These are phyloP conservation scores for Cygnus olor DNA, from an alignment of 2,797 vertebrate genomes.

Conservation along the genomic window DNA sequence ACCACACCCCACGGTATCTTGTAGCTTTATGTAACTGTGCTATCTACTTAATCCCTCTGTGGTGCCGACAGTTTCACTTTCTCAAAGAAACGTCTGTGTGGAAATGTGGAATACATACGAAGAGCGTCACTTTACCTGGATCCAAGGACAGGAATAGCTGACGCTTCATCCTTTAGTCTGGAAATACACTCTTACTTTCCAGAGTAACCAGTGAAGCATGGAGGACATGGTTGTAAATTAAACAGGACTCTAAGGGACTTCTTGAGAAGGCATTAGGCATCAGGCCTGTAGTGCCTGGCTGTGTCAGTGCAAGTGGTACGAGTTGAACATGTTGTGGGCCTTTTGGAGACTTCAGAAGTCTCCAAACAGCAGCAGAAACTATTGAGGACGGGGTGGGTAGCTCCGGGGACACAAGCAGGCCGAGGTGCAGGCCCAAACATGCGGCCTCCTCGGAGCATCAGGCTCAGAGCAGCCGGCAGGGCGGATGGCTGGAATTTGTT, in stretches of 20 bases:
- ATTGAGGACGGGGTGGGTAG: background rate
- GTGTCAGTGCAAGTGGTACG: background rate
- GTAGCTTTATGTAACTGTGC: background rate
- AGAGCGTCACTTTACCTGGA: background rate
- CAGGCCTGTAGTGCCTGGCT: background rate
- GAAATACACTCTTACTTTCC: background rate
- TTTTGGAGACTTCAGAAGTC: background rate
- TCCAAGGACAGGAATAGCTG: background rate
- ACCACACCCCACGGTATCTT: background rate
- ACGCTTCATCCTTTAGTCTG: background rate
- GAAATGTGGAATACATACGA: background rate
- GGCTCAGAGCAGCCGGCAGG: background rate
- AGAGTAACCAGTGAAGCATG: background rate
- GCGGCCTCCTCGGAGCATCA: background rate
- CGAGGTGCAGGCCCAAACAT: background rate
- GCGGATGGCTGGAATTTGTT: conserved; percentile 17
- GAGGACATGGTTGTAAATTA: background rate
- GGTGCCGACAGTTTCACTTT: background rate
- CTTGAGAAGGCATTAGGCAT: background rate
- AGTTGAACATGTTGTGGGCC: background rate
- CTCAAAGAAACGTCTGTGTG: background rate
- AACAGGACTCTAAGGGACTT: background rate
- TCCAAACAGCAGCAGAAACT: background rate
- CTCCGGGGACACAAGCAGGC: background rate
- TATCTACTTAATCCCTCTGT: background rate